Evolutionary conservation across 2,888 invertebrate species (phyloP), one percentile per base, ranked within the genome.

Genomic region (Euphydryas editha): DNA sequence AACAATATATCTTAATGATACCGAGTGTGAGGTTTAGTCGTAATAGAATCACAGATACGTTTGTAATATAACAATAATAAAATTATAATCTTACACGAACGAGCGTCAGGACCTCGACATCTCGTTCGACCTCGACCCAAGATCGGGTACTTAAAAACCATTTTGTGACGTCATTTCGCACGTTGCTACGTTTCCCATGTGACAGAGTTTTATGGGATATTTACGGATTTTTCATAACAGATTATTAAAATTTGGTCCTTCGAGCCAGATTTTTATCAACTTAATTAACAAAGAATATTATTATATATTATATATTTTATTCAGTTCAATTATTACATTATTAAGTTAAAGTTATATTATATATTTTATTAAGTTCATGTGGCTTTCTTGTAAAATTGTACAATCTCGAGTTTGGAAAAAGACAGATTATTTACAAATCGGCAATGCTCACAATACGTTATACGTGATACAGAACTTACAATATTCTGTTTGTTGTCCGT

Each of bases 401-500:
- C n/a, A n/a, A n/a, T 36, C 8, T 36, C 36, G 36, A 36, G 4
- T 36, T n/a, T n/a, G n/a, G n/a, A n/a, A n/a, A n/a, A n/a, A n/a
- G n/a, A n/a, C n/a, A n/a, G n/a, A n/a, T n/a, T n/a, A n/a, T n/a
- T n/a, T n/a, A n/a, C n/a, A n/a, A n/a, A 30, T 30, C 6, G 4
- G 5, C 30, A 30, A 30, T 8, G 30, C 8, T 39, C 13, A 39
- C 1, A 39, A 39, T 39, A 39, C n/a, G n/a, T n/a, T n/a, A n/a
- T n/a, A 15, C 11, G 11, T 3, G 39, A 15, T 11, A 11, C 1
- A 13, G 6, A 55, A 87, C 91, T 90, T 67, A 92, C 92, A 72
- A 93, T 92, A 60, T 92, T 86, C 72, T 93, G 93, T 74, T 92
- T 90, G 75, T 93, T 93, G 75, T 93, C 93, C 0, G 92, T 93